Percentiles rank a stretch among this genome's conserved stretches.
These are phyloP conservation scores for Diorhabda elongata DNA, from an alignment of 1,140 invertebrate species.

Conservation along the genomic window DNA sequence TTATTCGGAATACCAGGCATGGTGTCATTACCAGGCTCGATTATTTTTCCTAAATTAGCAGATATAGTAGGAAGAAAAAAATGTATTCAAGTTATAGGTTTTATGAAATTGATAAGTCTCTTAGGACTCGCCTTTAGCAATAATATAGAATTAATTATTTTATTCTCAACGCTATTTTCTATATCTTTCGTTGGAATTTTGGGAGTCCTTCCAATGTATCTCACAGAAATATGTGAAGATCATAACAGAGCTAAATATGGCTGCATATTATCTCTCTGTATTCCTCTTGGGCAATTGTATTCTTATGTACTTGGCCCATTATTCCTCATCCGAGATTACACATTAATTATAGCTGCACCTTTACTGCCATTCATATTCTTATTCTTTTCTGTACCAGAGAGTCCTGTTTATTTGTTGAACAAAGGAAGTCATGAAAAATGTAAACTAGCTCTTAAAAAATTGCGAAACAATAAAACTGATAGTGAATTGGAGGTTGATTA, in stretches of 20 bases:
- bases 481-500: slow-evolving; percentile 60
- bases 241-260: slow-evolving; percentile 36
- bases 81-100: neutral
- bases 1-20: neutral
- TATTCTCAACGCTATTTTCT: neutral
- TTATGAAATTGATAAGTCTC: neutral
- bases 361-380: slow-evolving; percentile 60
- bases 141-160: neutral
- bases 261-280: slow-evolving; percentile 62
- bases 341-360: slow-evolving; percentile 59
- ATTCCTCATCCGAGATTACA: slow-evolving; percentile 58
- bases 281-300: slow-evolving; percentile 25
- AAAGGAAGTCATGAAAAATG: slow-evolving; percentile 60
- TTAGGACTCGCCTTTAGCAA: neutral
- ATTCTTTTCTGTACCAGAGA: slow-evolving; percentile 74
- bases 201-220: slow-evolving; percentile 46
- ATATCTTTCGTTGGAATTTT: neutral
- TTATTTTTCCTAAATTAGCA: neutral
- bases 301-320: slow-evolving; percentile 58
- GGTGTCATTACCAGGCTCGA: neutral
- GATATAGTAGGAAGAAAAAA: neutral
- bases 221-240: slow-evolving; percentile 51
- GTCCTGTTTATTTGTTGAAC: slow-evolving; percentile 66
- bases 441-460: slow-evolving; percentile 56
- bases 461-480: slow-evolving; percentile 56